Evolutionary conservation across 1,140 invertebrate genomes (phyloP), one percentile per base, ranked within the genome.

Genomic region (Antheraea pernyi): DNA sequence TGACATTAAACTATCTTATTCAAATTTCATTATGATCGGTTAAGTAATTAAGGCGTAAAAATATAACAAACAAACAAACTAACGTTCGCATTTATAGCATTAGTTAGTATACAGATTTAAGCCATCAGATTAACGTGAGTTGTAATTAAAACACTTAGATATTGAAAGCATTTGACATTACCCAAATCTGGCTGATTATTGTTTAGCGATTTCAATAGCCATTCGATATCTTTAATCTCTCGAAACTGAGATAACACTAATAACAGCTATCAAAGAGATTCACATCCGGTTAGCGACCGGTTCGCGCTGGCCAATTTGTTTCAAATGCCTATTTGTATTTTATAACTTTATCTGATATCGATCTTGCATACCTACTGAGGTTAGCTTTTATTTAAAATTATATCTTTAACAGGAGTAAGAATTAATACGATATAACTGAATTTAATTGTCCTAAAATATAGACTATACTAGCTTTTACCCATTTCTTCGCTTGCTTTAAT

Each of bases 201-300:
- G 46, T 13, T 53, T 53, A 53, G 16, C 7, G 5, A 16, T 53
- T 16, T 6, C 46, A 13, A 64, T 19, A 42, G 62, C 30, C n/a
- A 64, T 64, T 7, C 18, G 18, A 36, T 37, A 64, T 37, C 63
- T 66, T n/a, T 70, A 66, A 70, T 19, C 59, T 65, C 62, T 71
- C 70, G 58, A 61, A 65, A 22, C 36, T 16, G 16, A 53, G 46
- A 53, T 53, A 53, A 53, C 46, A 67, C 64, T 58, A n/a, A 61
- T 61, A 67, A 30, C 22, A 18, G 30, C 22, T 16, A 11, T 64
- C 18, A 18, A 39, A 68, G 16, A 61, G 66, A 72, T 72, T 42
- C 61, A 64, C 67, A 73, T 73, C 75, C 71, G 75, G 75, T 67
- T 76, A 63, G 60, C 67, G 65, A 73, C 75, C 65, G 71, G 75